Conservation (phyloP, 2,113 vertebrate genomes). For the Montifringilla adamsi region DNA sequence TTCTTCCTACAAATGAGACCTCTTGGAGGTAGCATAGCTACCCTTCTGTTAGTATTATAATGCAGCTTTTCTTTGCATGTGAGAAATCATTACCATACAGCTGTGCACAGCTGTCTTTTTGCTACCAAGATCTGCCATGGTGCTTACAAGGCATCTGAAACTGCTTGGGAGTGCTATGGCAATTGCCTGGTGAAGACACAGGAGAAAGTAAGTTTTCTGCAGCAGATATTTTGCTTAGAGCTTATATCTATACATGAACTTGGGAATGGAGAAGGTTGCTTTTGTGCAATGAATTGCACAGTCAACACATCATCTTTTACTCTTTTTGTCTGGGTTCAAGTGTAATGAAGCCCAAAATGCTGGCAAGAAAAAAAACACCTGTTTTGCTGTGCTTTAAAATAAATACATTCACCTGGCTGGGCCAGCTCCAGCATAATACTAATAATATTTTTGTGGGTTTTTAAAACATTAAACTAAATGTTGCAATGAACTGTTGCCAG, state of each 20-base stretch:
- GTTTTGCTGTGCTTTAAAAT: not conserved
- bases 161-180: not conserved
- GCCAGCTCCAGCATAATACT: not conserved
- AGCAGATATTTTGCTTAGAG: not conserved
- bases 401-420: slow-evolving; percentile 1
- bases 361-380: not conserved
- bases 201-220: not conserved
- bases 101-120: slow-evolving; percentile 25
- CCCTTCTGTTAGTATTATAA: not conserved
- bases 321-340: not conserved
- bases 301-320: not conserved
- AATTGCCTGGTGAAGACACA: not conserved
- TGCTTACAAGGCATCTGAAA: not conserved
- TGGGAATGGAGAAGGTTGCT: not conserved
- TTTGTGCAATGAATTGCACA: not conserved
- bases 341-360: not conserved
- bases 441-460: not conserved
- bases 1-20: not conserved
- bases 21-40: not conserved
- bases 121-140: not conserved
- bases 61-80: slow-evolving; percentile 9
- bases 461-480: not conserved
- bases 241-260: not conserved
- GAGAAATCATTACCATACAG: not conserved
- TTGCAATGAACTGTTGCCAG: not conserved